Evolutionary conservation across 2,888 invertebrate genomes (phyloP).

Genomic region (Plagiodera versicolora): DNA sequence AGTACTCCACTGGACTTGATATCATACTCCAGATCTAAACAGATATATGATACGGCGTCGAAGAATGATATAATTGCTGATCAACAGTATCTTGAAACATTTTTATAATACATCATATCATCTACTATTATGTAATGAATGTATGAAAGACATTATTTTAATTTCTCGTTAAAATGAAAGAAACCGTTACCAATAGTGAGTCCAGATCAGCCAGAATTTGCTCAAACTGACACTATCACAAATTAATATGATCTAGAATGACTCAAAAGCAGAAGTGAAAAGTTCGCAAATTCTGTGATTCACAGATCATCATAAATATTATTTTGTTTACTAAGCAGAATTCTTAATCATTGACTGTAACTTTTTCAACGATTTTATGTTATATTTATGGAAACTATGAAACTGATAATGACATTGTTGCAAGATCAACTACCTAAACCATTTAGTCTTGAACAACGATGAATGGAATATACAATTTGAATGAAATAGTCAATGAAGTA

Average conservation of each 20-base stretch:
- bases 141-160: too few species aligned
- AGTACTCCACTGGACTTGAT: background rate
- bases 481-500: too few species aligned
- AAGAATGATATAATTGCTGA: background rate
- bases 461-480: too few species aligned
- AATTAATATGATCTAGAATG: background rate
- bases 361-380: background rate
- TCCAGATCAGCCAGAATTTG: too few species aligned
- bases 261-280: background rate
- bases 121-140: too few species aligned
- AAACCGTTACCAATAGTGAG: too few species aligned
- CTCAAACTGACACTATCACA: too few species aligned
- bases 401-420: background rate
- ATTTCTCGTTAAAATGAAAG: too few species aligned
- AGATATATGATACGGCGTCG: background rate
- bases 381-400: background rate
- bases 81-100: too few species aligned
- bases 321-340: background rate
- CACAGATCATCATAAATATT: background rate
- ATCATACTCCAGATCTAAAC: background rate
- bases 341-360: background rate
- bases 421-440: background rate
- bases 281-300: background rate
- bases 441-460: too few species aligned
- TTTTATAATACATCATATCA: too few species aligned